Percentiles rank a stretch among this genome's conserved stretches.
phyloP scores from a whole-genome alignment of 2,113 vertebrate species.

The Trematomus loennbergii region DNA sequence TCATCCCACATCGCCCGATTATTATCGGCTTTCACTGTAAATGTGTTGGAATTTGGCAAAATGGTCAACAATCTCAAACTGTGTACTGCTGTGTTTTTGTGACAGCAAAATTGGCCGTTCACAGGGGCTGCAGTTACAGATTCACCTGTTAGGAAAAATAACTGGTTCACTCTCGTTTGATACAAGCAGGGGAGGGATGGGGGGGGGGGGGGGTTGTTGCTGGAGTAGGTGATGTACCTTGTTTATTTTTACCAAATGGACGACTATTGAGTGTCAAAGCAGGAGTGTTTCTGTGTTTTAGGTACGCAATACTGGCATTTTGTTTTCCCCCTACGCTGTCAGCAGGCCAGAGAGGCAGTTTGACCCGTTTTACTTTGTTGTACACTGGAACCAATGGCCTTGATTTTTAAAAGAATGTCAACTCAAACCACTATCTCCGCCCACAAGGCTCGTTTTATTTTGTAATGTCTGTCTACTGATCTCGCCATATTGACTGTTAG shows the following conservation, averaged over 20 bases:
- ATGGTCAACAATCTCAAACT: constrained; percentile 44
- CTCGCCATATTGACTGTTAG: constrained; percentile 74
- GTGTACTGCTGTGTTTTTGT: constrained; percentile 19
- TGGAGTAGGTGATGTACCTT: constrained; percentile 34
- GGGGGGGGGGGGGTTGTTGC: background rate
- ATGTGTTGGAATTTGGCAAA: constrained; percentile 38
- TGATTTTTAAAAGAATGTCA: constrained; percentile 45
- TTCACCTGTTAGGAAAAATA: constrained; percentile 41
- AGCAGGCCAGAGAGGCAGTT: constrained; percentile 34
- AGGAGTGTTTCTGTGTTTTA: constrained; percentile 53
- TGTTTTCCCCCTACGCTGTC: constrained; percentile 40
- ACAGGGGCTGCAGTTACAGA: constrained; percentile 9
- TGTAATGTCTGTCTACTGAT: constrained; percentile 65
- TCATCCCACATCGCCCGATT: constrained; percentile 30
- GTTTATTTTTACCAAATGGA: constrained; percentile 59
- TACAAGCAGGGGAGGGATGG: constrained; percentile 9
- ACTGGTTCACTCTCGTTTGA: constrained; percentile 39
- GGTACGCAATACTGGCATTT: constrained; percentile 27
- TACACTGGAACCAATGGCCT: constrained; percentile 79
- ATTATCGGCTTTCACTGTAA: constrained; percentile 34
- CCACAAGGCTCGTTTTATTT: constrained; percentile 40
- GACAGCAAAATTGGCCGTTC: constrained; percentile 26
- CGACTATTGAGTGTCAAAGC: constrained; percentile 54
- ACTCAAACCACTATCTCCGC: constrained; percentile 66
- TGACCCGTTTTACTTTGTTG: constrained; percentile 60